Evolutionary conservation across 2,888 invertebrate species (phyloP).

Genomic region (Cephonodes hylas): DNA sequence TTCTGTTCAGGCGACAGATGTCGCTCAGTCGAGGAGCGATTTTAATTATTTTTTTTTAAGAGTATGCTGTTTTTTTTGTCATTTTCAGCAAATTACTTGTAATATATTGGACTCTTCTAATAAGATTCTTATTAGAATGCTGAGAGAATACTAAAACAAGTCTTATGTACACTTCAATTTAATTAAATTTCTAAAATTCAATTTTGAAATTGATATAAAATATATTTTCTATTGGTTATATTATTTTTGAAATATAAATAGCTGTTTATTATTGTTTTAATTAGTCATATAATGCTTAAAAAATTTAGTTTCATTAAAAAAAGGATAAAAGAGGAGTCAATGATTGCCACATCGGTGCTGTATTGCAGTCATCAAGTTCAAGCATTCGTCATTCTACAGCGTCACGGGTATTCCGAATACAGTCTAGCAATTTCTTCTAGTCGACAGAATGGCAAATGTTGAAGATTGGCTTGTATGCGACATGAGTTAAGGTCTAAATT

Average conservation of each 20-base stretch:
- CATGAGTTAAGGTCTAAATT: constrained; percentile 46
- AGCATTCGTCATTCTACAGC: constrained; percentile 68
- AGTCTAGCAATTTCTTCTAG: constrained; percentile 71
- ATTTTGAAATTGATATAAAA: too few species aligned
- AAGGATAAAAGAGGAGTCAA: constrained; percentile 58
- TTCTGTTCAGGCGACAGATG: not conserved
- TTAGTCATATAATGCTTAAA: too few species aligned
- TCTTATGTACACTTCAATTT: too few species aligned
- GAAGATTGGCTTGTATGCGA: constrained; percentile 51
- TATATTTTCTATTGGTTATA: too few species aligned
- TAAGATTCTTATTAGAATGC: not conserved
- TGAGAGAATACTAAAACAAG: too few species aligned
- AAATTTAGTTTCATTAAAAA: too few species aligned
- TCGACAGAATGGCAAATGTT: constrained; percentile 76
- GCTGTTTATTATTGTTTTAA: too few species aligned
- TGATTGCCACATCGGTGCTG: constrained; percentile 55
- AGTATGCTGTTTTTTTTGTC: not conserved
- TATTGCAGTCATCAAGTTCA: constrained; percentile 59
- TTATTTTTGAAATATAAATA: too few species aligned
- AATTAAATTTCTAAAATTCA: too few species aligned
- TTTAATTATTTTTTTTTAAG: too few species aligned
- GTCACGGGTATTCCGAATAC: constrained; percentile 62
- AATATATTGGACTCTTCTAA: too few species aligned
- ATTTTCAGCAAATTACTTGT: not conserved
- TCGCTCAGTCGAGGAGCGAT: not conserved